Evolutionary conservation across 1,140 invertebrate species (phyloP).

Genomic region (Liolophura sinensis): DNA sequence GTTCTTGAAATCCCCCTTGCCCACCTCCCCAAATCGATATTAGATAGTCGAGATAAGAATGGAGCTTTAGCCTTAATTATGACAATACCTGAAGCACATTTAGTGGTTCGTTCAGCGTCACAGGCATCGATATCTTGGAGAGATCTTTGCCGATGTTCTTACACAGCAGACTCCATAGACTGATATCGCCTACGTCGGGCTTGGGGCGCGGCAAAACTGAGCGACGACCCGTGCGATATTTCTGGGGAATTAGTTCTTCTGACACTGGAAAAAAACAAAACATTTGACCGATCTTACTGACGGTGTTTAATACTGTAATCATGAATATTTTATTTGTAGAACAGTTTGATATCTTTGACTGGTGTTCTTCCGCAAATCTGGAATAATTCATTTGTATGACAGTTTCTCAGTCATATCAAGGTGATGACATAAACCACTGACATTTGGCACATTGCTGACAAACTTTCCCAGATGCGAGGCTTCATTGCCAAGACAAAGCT

Average conservation of each 20-base stretch:
- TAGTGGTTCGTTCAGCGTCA: slow-evolving; percentile 59
- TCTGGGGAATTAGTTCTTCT: slow-evolving; percentile 28
- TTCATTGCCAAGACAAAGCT: too few species aligned
- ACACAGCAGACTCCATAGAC: slow-evolving; percentile 78
- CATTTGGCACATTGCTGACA: background rate
- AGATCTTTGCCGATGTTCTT: slow-evolving; percentile 80
- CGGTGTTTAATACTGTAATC: too few species aligned
- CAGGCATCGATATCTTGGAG: slow-evolving; percentile 57
- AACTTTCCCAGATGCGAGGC: too few species aligned
- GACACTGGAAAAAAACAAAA: slow-evolving; percentile 25
- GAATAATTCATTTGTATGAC: too few species aligned
- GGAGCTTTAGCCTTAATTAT: too few species aligned
- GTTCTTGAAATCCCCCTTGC: too few species aligned
- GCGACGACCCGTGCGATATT: slow-evolving; percentile 67
- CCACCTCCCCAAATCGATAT: too few species aligned
- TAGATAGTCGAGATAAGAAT: too few species aligned
- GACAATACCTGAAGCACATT: slow-evolving; percentile 50
- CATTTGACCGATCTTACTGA: background rate
- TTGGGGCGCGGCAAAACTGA: slow-evolving; percentile 72
- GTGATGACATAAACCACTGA: background rate
- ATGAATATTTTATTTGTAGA: too few species aligned
- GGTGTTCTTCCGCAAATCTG: too few species aligned
- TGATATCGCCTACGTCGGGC: slow-evolving; percentile 74
- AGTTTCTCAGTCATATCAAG: background rate
- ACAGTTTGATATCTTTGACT: too few species aligned